Base-by-base conservation (phyloP, 1,140 invertebrate species). In the Philotrypesis tridentata region DNA sequence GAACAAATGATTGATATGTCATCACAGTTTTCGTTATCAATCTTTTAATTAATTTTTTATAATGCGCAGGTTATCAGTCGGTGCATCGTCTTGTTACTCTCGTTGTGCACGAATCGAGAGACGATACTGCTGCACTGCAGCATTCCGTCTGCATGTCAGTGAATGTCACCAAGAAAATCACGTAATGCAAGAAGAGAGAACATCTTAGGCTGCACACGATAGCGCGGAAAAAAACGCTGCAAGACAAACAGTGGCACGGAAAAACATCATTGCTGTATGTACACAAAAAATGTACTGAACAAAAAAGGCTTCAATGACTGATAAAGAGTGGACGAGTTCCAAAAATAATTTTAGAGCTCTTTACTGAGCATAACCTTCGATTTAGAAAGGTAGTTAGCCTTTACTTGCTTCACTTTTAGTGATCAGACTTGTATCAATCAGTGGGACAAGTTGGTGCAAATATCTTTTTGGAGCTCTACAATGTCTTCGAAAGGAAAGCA, bases 401-500 rank as follows among this genome's bases (percentile, higher is more conserved):
- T 31, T 40, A 55, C 31, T 17, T 79, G 7, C 14, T 55, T 17
- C 6, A 31, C 4, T 68, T 76, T 76, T 67, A 72, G 25, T 23
- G 37, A n/a, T 2, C 72, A 80, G 40, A 25, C 21, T 80, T 65
- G 37, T 73, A n/a, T 63, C 27, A 33, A 61, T 27, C 27, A 11
- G 21, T 61, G 17, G 29, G n/a, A 68, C 14, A 9, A 74, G 31
- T 0, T 72, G 55, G 68, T 74, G 31, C 27, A 80, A 73, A n/a
- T 6, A 80, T 25, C 29, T 17, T 37, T 65, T 80, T 37, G 11
- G 14, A 79, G 12, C 25, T 37, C 11, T 1, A 63, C 9, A 65
- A 92, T 91, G 90, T 91, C 90, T n/a, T 83, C 87, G 11, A 86
- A 86, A 61, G 84, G 87, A 12, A 91, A 89, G 29, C 90, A 88